Percentiles rank a stretch among this genome's conserved stretches.
Conservation (phyloP, 1,140 invertebrate genomes). For the Drosophila athabasca region DNA sequence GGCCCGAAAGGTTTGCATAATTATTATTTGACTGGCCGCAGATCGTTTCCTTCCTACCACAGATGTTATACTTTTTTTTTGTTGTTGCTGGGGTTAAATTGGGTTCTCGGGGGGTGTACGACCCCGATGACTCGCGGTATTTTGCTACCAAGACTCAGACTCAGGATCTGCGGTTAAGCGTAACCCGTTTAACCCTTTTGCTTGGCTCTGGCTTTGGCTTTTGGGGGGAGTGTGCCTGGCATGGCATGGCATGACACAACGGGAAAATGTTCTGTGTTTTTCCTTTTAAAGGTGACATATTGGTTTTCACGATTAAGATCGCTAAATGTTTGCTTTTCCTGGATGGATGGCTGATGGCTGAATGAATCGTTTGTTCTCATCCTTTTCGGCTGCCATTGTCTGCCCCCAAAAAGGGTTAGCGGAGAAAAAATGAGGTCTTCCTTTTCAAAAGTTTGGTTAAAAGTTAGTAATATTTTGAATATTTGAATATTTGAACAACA, state of each 20-base stretch:
- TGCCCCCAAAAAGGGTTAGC: slow-evolving; percentile 28
- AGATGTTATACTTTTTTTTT: slow-evolving; percentile 69
- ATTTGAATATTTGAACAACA: too few species aligned
- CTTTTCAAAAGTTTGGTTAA: too few species aligned
- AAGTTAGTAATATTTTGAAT: too few species aligned
- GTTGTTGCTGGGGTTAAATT: slow-evolving; percentile 42
- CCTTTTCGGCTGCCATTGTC: slow-evolving; percentile 19
- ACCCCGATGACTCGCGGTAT: slow-evolving; percentile 71
- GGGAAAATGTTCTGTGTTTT: slow-evolving; percentile 49
- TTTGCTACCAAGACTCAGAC: slow-evolving; percentile 32
- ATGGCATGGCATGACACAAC: slow-evolving; percentile 70
- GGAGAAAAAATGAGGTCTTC: too few species aligned
- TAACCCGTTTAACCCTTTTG: slow-evolving; percentile 76
- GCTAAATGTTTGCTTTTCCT: slow-evolving; percentile 50
- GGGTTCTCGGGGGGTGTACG: slow-evolving; percentile 34
- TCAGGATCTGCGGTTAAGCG: slow-evolving; percentile 54
- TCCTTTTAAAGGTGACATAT: slow-evolving; percentile 71
- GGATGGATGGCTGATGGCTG: neutral
- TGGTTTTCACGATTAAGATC: slow-evolving; percentile 70
- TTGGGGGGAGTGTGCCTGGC: slow-evolving; percentile 42
- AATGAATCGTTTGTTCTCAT: neutral
- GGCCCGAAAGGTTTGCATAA: slow-evolving; percentile 79
- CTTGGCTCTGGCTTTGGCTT: neutral
- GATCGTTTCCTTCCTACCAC: slow-evolving; percentile 61
- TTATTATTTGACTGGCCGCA: slow-evolving; percentile 66